A percentile compares a stretch with the other conserved stretches of the same genome.
Conservation (phyloP, 2,113 vertebrate genomes). For the Nematolebias whitei region DNA sequence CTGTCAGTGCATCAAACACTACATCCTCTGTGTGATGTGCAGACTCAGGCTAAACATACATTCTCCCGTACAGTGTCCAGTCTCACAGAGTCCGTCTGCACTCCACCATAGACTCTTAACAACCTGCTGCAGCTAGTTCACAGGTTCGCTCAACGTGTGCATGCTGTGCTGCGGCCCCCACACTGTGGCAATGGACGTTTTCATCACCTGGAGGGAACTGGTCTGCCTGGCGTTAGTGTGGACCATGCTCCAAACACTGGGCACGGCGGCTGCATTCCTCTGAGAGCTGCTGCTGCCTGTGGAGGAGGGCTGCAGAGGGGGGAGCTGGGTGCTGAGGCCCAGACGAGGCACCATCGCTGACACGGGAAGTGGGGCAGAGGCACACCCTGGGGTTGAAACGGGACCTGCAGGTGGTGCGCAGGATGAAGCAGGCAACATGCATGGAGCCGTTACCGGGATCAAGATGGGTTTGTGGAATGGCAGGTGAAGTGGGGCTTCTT, state of each 20-base stretch:
- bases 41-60: constrained; percentile 43
- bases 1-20: constrained; percentile 10
- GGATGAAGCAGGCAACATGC: neutral
- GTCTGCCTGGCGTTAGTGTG: constrained; percentile 62
- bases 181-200: constrained; percentile 56
- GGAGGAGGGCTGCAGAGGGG: constrained; percentile 40
- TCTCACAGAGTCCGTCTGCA: constrained; percentile 10
- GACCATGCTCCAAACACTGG: constrained; percentile 74
- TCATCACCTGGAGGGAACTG: constrained; percentile 53
- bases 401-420: neutral
- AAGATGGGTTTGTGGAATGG: constrained; percentile 44
- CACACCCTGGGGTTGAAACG: neutral
- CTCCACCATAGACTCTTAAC: neutral
- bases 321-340: constrained; percentile 37
- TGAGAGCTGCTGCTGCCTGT: constrained; percentile 21
- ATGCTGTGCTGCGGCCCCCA: constrained; percentile 74
- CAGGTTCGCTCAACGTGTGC: constrained; percentile 73
- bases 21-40: neutral
- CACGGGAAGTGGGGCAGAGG: neutral
- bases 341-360: constrained; percentile 16
- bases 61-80: constrained; percentile 47
- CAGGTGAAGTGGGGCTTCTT: constrained; percentile 40
- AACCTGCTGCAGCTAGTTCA: constrained; percentile 63
- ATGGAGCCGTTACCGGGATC: constrained; percentile 18
- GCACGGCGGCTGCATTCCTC: constrained; percentile 51